phyloP scores from a whole-genome alignment of 2,888 invertebrate genomes.

The Pammene fasciana region DNA sequence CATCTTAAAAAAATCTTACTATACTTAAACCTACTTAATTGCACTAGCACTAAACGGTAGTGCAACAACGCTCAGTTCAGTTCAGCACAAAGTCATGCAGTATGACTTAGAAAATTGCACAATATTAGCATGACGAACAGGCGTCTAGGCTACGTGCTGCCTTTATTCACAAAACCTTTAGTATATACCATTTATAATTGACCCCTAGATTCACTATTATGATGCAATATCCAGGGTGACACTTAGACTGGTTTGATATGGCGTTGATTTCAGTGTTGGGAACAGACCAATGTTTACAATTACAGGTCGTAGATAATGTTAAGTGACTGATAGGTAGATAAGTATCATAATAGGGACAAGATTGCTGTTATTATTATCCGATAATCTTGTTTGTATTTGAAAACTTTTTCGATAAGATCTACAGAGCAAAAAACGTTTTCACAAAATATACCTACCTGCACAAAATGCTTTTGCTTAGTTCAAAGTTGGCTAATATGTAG shows the following conservation, averaged over 20 bases:
- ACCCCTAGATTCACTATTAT: neutral
- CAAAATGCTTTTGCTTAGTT: too few species aligned
- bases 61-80: too few species aligned
- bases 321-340: slow-evolving; percentile 32
- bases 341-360: neutral
- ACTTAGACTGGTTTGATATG: neutral
- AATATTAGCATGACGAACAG: neutral
- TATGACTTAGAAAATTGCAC: slow-evolving; percentile 10
- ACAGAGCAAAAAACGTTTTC: neutral
- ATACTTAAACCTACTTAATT: too few species aligned
- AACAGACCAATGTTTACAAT: slow-evolving; percentile 17
- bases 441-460: too few species aligned
- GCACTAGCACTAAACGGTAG: too few species aligned
- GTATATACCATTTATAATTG: neutral
- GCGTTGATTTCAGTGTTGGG: neutral
- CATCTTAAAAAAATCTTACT: too few species aligned
- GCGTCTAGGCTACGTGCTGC: neutral
- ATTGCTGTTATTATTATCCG: slow-evolving; percentile 15
- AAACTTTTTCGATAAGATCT: slow-evolving; percentile 10
- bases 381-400: slow-evolving; percentile 16
- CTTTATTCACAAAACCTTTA: neutral
- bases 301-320: slow-evolving; percentile 23
- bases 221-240: neutral
- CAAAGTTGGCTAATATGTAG: neutral
- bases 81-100: neutral